Percentiles rank a stretch among this genome's conserved stretches.
Conservation (phyloP, 2,113 vertebrate species). For the Lutjanus erythropterus region DNA sequence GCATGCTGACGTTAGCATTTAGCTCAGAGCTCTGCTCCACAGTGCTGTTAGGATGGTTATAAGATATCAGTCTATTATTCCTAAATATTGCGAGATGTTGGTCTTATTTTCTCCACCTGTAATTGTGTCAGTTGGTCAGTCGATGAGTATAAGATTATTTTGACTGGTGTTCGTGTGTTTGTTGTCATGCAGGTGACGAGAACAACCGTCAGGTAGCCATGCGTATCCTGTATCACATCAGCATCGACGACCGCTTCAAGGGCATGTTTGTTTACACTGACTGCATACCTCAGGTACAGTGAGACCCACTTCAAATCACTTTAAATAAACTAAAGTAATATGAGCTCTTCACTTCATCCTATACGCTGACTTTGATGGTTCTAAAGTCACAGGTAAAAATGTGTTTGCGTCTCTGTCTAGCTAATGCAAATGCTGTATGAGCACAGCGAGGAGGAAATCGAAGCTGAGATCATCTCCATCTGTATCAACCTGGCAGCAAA, state of each 20-base stretch:
- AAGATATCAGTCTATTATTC: not conserved
- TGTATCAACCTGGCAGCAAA: slow-evolving; percentile 98
- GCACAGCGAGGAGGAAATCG: slow-evolving; percentile 90
- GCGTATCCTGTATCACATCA: slow-evolving; percentile 97
- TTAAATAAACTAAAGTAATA: not conserved
- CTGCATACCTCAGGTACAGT: slow-evolving; percentile 93
- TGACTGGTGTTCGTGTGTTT: not conserved
- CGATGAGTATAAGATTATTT: not conserved
- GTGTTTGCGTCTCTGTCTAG: slow-evolving; percentile 76
- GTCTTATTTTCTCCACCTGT: not conserved
- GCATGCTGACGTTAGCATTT: not conserved
- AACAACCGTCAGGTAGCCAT: slow-evolving; percentile 92
- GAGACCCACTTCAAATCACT: not conserved
- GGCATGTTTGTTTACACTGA: slow-evolving; percentile 97
- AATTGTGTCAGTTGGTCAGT: not conserved
- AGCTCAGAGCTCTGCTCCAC: not conserved
- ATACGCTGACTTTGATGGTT: not conserved
- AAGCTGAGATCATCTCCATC: slow-evolving; percentile 94
- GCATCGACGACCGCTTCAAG: slow-evolving; percentile 95
- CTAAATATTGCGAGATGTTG: not conserved
- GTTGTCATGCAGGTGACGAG: slow-evolving; percentile 88
- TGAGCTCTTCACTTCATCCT: not conserved
- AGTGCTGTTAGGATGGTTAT: not conserved
- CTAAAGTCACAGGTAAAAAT: not conserved
- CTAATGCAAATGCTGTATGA: slow-evolving; percentile 97